Conservation (phyloP, 2,113 vertebrate species). For the Myocastor coypus region DNA sequence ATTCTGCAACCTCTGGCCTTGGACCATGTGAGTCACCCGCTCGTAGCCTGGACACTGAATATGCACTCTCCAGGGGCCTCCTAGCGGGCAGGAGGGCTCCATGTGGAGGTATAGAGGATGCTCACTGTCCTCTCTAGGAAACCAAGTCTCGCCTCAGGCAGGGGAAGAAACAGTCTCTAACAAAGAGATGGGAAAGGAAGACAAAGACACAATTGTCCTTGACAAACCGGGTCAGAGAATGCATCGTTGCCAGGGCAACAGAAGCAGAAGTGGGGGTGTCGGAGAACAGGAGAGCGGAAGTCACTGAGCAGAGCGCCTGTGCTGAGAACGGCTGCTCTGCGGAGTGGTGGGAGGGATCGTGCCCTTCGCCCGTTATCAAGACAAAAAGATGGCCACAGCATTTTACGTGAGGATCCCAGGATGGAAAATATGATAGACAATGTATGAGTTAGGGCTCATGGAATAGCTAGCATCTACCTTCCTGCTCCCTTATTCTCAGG, state of each 20-base stretch:
- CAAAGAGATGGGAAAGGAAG: conserved; percentile 21
- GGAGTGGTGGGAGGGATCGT: neutral
- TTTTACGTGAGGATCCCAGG: neutral
- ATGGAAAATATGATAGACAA: neutral
- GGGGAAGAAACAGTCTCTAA: conserved; percentile 22
- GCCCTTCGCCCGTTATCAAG: neutral
- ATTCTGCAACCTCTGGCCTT: no score
- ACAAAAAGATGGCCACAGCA: neutral
- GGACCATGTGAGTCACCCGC: accelerated
- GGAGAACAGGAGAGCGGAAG: neutral
- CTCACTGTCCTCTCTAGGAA: neutral
- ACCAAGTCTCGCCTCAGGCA: neutral
- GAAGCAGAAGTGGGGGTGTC: neutral
- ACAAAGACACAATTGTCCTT: conserved; percentile 51
- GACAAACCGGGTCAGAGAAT: neutral
- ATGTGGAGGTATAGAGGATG: neutral
- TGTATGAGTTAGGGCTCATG: neutral
- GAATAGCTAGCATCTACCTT: neutral
- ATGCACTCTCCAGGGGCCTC: neutral
- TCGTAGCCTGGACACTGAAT: neutral
- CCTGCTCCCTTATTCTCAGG: neutral
- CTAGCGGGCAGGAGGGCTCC: accelerated
- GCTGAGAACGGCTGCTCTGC: neutral
- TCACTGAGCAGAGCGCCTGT: neutral
- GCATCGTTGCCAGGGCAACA: conserved; percentile 62